Evolutionary conservation across 2,113 vertebrate species (phyloP), one percentile per base, ranked within the genome.

Genomic region (Myiopsitta monachus): DNA sequence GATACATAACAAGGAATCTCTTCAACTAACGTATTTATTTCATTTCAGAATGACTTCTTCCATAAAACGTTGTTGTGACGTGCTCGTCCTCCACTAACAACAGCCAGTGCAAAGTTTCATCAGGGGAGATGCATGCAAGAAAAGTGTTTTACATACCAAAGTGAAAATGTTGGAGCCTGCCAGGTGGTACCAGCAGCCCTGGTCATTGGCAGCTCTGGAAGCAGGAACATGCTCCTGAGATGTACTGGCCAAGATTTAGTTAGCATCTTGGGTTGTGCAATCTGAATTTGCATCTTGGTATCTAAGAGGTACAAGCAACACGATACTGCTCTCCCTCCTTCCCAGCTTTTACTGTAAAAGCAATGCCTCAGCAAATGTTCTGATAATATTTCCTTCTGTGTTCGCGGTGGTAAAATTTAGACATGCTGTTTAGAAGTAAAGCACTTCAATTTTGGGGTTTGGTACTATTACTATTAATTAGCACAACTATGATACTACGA

Each of bases 101-200:
- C 30, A 33, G 8, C 9, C 10, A 6, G 11, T n/a, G 43, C 27
- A 44, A 24, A 33, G 23, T 74, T 22, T 14, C 1, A 15, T 38
- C 0, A 0, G 3, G 17, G 38, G 2, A 26, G 13, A 17, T 44
- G 30, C 5, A 0, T 16, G 11, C 3, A 17, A 10, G n/a, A 17
- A 12, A 24, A n/a, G 3, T 26, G 14, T 18, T 62, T 18, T 17
- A 11, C 44, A 1, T 61, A 18, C 12, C 0, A 0, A 49, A 28
- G 38, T 27, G 10, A 38, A 43, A 43, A 51, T 19, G 28, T 12
- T 10, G 26, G 24, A 68, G 38, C 12, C 75, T 31, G 2, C 16
- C 59, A 94, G 92, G 51, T 91, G 89, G 83, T 92, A 87, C 46
- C 66, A 46, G n/a, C 43, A 69, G 22, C 39, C 54, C 39, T 49